Conservation (phyloP, 2,888 invertebrate genomes). For the Anodontia alba region DNA sequence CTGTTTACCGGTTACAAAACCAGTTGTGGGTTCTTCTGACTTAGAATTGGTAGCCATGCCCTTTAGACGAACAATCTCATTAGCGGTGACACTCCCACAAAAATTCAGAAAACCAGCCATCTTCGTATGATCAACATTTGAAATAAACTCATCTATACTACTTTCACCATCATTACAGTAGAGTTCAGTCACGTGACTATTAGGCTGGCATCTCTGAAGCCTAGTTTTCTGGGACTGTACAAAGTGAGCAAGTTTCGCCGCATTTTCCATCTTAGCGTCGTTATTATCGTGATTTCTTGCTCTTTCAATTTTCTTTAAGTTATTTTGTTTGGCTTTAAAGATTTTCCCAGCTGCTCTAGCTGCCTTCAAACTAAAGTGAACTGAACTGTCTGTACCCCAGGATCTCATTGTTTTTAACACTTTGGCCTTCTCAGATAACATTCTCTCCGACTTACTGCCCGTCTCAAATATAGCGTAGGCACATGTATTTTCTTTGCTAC, state of each 20-base stretch:
- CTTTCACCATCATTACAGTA: constrained; percentile 27
- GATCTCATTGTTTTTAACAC: constrained; percentile 51
- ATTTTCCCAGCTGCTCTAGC: constrained; percentile 38
- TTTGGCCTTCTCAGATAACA: constrained; percentile 47
- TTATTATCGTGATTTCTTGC: background rate
- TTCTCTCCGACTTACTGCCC: constrained; percentile 49
- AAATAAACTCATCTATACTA: constrained; percentile 49
- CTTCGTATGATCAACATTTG: constrained; percentile 22
- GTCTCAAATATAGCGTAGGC: constrained; percentile 57
- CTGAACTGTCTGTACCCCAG: constrained; percentile 35
- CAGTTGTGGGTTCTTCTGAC: background rate
- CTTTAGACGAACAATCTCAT: constrained; percentile 34
- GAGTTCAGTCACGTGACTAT: constrained; percentile 44
- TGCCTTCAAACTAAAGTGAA: constrained; percentile 42
- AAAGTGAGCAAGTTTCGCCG: constrained; percentile 27
- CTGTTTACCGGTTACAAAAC: background rate
- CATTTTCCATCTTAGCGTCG: constrained; percentile 18
- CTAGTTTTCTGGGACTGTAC: constrained; percentile 44
- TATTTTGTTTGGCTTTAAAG: constrained; percentile 42
- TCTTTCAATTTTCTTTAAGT: constrained; percentile 27
- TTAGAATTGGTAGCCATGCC: background rate
- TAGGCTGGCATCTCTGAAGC: constrained; percentile 23
- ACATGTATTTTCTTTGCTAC: constrained; percentile 22
- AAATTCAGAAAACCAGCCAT: constrained; percentile 30
- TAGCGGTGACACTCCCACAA: constrained; percentile 30